Conservation (phyloP, 2,797 vertebrate genomes). For the Eospalax fontanierii region DNA sequence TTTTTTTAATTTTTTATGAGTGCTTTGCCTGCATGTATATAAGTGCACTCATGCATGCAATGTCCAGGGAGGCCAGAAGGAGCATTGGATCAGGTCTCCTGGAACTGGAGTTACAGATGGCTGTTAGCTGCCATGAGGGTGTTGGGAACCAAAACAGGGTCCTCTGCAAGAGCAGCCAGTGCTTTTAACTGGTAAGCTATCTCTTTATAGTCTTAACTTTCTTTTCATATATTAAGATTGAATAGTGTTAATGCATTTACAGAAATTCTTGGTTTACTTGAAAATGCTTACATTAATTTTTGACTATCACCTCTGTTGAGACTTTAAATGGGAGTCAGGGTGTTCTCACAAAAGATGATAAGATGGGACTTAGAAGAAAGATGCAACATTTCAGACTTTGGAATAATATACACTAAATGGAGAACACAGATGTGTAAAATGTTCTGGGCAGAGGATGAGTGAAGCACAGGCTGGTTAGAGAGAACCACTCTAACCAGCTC, state of each 20-base stretch:
- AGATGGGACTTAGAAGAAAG: not conserved
- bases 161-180: too few relatives aligned
- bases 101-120: too few relatives aligned
- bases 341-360: not conserved
- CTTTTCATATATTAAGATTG: constrained; percentile 12
- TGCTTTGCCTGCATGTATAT: too few relatives aligned
- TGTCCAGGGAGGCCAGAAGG: too few relatives aligned
- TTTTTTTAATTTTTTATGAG: too few relatives aligned
- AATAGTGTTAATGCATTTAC: not conserved
- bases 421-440: not conserved
- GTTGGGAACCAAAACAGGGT: too few relatives aligned
- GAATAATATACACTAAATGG: not conserved
- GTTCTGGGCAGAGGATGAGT: not conserved
- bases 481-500: too few relatives aligned
- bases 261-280: not conserved
- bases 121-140: too few relatives aligned
- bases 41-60: too few relatives aligned
- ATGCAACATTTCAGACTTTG: not conserved
- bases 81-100: too few relatives aligned
- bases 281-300: not conserved
- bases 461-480: not conserved
- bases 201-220: constrained; percentile 9
- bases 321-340: not conserved
- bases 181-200: too few relatives aligned
- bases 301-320: not conserved